These are phyloP conservation scores for Drosophila multiciliata DNA, from an alignment of 2,888 invertebrate genomes.

Conservation along the genomic window DNA sequence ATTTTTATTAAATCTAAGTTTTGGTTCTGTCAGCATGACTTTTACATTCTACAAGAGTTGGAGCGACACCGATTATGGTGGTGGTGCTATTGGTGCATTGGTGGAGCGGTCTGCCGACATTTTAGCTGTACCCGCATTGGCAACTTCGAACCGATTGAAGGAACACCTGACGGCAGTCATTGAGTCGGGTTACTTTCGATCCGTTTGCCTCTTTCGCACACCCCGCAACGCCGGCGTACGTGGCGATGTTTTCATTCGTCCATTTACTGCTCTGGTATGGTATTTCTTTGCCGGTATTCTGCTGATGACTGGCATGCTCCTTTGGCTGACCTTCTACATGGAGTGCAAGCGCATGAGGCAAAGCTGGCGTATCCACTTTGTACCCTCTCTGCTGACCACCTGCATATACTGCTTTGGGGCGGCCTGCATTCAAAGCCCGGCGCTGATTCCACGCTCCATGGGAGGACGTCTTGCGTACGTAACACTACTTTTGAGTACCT, in stretches of 20 bases:
- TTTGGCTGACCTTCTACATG: slow-evolving; percentile 82
- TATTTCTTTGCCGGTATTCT: slow-evolving; percentile 84
- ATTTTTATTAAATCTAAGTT: neutral
- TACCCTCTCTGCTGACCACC: slow-evolving; percentile 79
- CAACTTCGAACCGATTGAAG: slow-evolving; percentile 56
- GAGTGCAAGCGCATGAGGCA: slow-evolving; percentile 60
- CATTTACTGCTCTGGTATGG: slow-evolving; percentile 87
- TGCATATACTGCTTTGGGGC: slow-evolving; percentile 85
- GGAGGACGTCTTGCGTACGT: slow-evolving; percentile 84
- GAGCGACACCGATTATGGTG: slow-evolving; percentile 71
- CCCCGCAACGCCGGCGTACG: slow-evolving; percentile 87
- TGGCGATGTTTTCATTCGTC: slow-evolving; percentile 87
- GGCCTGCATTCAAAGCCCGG: slow-evolving; percentile 85
- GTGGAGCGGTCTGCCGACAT: slow-evolving; percentile 70
- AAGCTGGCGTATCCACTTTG: slow-evolving; percentile 45
- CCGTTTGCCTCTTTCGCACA: slow-evolving; percentile 87
- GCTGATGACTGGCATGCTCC: slow-evolving; percentile 75
- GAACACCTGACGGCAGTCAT: slow-evolving; percentile 54
- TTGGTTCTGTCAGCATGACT: slow-evolving; percentile 55
- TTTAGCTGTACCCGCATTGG: slow-evolving; percentile 62
- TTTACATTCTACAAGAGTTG: slow-evolving; percentile 68
- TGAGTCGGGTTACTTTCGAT: slow-evolving; percentile 76
- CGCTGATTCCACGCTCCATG: slow-evolving; percentile 84
- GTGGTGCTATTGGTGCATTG: slow-evolving; percentile 78
- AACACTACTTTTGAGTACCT: slow-evolving; percentile 79